Conservation (phyloP, 1,140 invertebrate species). For the Diploscapter pachys region DNA sequence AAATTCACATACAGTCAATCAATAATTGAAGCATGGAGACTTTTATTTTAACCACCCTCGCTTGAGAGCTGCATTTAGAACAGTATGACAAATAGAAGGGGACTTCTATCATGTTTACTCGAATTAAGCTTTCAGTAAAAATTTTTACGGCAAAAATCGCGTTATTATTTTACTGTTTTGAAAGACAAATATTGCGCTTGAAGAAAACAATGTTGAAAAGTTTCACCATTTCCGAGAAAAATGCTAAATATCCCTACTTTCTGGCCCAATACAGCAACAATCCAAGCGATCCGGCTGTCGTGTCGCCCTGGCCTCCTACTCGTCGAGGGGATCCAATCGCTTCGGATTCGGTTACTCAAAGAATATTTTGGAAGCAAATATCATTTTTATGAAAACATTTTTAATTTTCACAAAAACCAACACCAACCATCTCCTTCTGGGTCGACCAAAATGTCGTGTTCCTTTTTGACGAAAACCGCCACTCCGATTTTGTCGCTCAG, state of each 20-base stretch:
- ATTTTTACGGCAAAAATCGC: neutral
- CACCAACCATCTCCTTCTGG: conserved; percentile 4
- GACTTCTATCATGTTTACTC: conserved; percentile 8
- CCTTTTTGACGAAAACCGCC: conserved; percentile 76
- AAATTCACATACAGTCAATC: too few species aligned
- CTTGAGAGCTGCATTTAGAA: too few species aligned
- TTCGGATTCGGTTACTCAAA: conserved; percentile 17
- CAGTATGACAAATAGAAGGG: too few species aligned
- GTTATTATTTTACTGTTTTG: too few species aligned
- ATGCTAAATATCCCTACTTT: conserved; percentile 26
- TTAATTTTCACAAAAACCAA: conserved; percentile 54
- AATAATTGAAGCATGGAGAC: too few species aligned
- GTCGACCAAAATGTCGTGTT: conserved; percentile 70
- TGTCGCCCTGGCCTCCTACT: conserved; percentile 94
- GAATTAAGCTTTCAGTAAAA: conserved; percentile 16
- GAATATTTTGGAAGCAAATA: too few species aligned
- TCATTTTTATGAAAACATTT: too few species aligned
- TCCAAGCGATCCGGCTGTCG: conserved; percentile 78
- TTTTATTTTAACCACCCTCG: too few species aligned
- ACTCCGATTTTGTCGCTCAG: conserved; percentile 67
- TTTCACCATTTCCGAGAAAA: neutral
- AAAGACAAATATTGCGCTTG: too few species aligned
- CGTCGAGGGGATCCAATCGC: conserved; percentile 77
- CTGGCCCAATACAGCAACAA: conserved; percentile 78
- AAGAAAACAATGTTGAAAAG: too few species aligned